Percentiles rank a stretch among this genome's conserved stretches.
Evolutionary conservation across 2,888 invertebrate species (phyloP).

Genomic region (Agrotis puta): DNA sequence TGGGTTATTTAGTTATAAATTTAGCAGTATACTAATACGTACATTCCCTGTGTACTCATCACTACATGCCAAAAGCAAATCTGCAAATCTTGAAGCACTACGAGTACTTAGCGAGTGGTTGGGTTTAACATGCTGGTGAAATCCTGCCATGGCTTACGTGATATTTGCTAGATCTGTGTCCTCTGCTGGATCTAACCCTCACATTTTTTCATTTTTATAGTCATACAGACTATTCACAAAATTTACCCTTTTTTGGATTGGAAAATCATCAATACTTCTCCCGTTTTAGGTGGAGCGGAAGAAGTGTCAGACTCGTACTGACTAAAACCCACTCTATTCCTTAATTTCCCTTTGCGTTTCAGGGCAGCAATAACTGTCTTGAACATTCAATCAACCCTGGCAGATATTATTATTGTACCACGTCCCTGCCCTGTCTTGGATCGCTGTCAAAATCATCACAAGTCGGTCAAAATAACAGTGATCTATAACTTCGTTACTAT

Average conservation of each 20-base stretch:
- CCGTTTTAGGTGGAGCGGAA: too few relatives aligned
- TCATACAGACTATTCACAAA: not conserved
- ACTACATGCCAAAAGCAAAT: conserved; percentile 17
- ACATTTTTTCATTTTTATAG: not conserved
- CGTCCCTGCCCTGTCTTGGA: too few relatives aligned
- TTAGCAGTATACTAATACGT: conserved; percentile 29
- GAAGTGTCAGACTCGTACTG: too few relatives aligned
- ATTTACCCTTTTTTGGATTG: not conserved
- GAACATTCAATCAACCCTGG: too few relatives aligned
- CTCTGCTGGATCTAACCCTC: not conserved
- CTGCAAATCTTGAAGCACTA: not conserved
- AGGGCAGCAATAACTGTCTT: too few relatives aligned
- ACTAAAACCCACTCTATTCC: too few relatives aligned
- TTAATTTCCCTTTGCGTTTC: too few relatives aligned
- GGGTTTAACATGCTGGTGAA: conserved; percentile 9
- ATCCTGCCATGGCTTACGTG: conserved; percentile 2
- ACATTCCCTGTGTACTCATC: conserved; percentile 18
- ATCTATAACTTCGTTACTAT: not conserved
- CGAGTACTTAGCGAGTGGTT: conserved; percentile 14
- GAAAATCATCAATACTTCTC: too few relatives aligned
- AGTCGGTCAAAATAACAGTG: not conserved
- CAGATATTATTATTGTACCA: too few relatives aligned
- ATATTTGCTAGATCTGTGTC: not conserved
- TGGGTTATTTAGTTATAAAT: conserved; percentile 28
- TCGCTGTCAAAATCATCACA: too few relatives aligned